Evolutionary conservation across 2,888 invertebrate species (phyloP).

Genomic region (Conops quadrifasciatus): DNA sequence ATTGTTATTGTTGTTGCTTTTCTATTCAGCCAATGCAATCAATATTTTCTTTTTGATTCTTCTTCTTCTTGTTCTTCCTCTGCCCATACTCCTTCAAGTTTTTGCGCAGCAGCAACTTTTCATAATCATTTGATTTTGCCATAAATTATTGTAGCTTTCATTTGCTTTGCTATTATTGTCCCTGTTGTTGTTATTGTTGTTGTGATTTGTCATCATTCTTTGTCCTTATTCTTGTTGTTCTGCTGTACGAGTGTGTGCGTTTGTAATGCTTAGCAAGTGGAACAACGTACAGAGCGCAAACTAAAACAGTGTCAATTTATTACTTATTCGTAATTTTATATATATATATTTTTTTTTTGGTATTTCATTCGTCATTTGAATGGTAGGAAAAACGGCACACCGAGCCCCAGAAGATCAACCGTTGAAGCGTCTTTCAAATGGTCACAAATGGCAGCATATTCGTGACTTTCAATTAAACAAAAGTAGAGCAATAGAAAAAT

Average conservation of each 20-base stretch:
- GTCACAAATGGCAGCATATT: background rate
- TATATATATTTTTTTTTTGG: background rate
- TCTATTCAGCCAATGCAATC: no score
- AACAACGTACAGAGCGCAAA: background rate
- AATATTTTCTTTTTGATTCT: no score
- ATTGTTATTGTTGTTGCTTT: no score
- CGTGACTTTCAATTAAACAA: background rate
- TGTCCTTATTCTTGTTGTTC: constrained; percentile 23
- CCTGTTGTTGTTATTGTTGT: constrained; percentile 2
- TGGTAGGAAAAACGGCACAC: background rate
- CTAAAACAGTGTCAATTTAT: background rate
- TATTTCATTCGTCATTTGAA: background rate
- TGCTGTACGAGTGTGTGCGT: constrained; percentile 10
- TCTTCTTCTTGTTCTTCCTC: no score
- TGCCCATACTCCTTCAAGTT: no score
- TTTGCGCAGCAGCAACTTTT: no score
- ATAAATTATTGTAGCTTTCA: background rate
- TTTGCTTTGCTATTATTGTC: constrained; percentile 10
- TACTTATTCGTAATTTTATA: background rate
- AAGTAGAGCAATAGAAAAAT: background rate
- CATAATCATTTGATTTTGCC: no score
- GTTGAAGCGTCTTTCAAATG: no score
- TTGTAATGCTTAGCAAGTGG: background rate
- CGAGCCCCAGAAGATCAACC: background rate
- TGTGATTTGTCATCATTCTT: constrained; percentile 30